phyloP scores from a whole-genome alignment of 1,140 invertebrate species.

The Drosophila pseudoananassae region DNA sequence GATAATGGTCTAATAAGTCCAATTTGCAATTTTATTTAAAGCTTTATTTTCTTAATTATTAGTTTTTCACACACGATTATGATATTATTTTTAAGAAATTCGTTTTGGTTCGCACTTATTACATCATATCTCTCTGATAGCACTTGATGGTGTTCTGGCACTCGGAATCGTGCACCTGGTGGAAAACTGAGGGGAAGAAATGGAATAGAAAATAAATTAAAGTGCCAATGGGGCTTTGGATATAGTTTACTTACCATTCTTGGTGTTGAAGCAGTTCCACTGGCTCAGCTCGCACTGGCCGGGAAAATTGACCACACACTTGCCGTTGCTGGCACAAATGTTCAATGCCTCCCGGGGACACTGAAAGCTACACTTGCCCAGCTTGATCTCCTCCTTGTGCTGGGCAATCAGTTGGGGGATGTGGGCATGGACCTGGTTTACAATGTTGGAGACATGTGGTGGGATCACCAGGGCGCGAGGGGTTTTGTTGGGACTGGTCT shows the following conservation, averaged over 20 bases:
- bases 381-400: slow-evolving; percentile 49
- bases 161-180: slow-evolving; percentile 66
- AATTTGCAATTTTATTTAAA: neutral
- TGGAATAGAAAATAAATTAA: neutral
- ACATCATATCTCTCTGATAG: slow-evolving; percentile 65
- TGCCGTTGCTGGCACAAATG: slow-evolving; percentile 69
- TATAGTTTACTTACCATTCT: slow-evolving; percentile 48
- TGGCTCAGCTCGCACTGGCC: slow-evolving; percentile 72
- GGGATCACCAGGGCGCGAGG: slow-evolving; percentile 38
- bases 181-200: slow-evolving; percentile 43
- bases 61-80: neutral
- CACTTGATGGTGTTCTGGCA: slow-evolving; percentile 60
- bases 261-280: slow-evolving; percentile 78
- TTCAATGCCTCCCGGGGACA: slow-evolving; percentile 53
- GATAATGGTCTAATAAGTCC: neutral
- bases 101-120: neutral
- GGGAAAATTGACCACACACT: slow-evolving; percentile 69
- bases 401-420: slow-evolving; percentile 54
- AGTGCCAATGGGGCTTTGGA: neutral
- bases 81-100: slow-evolving; percentile 8
- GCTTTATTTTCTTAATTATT: neutral
- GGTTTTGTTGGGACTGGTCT: neutral
- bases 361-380: slow-evolving; percentile 65
- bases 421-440: slow-evolving; percentile 39
- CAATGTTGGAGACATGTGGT: slow-evolving; percentile 14